Conservation (phyloP, 2,888 invertebrate species). For the Hypsopygia costalis region DNA sequence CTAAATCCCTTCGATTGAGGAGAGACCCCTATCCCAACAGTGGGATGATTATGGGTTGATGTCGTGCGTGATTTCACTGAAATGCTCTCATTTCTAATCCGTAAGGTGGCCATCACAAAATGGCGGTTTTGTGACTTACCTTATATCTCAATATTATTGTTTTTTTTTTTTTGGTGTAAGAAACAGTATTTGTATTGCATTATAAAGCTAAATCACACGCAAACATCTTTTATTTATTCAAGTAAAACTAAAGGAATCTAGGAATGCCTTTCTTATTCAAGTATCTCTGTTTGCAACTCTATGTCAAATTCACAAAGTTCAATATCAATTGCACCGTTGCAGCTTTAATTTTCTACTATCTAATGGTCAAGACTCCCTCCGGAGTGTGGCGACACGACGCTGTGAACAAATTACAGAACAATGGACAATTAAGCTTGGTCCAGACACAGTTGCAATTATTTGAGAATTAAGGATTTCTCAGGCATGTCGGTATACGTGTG, state of each 20-base stretch:
- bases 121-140: no score
- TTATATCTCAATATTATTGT: no score
- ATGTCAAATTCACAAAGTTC: neutral
- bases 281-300: neutral
- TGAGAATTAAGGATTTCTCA: slow-evolving; percentile 22
- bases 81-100: no score
- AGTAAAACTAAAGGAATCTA: neutral
- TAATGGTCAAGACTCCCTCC: slow-evolving; percentile 27
- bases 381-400: slow-evolving; percentile 33
- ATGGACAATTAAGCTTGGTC: slow-evolving; percentile 44
- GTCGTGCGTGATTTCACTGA: no score
- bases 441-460: slow-evolving; percentile 30
- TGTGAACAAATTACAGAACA: slow-evolving; percentile 45
- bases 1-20: no score
- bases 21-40: no score
- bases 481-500: slow-evolving; percentile 2
- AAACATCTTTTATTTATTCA: no score
- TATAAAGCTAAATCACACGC: no score
- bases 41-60: no score
- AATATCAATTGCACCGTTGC: slow-evolving; percentile 2
- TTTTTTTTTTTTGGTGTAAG: no score
- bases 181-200: no score
- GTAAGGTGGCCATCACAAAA: no score
- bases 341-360: slow-evolving; percentile 5
- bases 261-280: neutral